Evolutionary conservation across 2,797 vertebrate species (phyloP).

Genomic region (Macroramphosus scolopax): DNA sequence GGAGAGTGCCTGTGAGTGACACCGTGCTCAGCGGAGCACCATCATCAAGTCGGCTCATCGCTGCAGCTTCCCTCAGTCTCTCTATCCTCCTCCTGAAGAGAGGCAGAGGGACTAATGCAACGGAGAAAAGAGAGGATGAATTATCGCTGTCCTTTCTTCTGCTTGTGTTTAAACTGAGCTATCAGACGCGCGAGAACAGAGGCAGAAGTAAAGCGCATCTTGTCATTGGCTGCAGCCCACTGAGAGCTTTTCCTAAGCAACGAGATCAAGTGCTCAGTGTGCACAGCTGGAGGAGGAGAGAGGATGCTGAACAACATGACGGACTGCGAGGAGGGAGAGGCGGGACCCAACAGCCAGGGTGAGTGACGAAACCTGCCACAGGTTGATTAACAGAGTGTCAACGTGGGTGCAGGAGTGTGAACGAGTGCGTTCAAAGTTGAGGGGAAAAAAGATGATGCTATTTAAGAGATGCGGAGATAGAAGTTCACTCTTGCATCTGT

Average conservation of each 20-base stretch:
- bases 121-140: constrained; percentile 30
- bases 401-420: too few relatives aligned
- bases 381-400: constrained; percentile 19
- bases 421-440: too few relatives aligned
- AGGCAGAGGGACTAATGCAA: too few relatives aligned
- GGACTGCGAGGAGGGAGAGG: constrained; percentile 90
- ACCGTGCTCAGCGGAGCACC: constrained; percentile 70
- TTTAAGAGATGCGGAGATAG: background rate
- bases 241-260: constrained; percentile 21
- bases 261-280: constrained; percentile 32
- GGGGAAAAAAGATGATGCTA: too few relatives aligned
- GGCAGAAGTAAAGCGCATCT: constrained; percentile 22
- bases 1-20: constrained; percentile 68
- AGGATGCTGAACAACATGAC: constrained; percentile 93
- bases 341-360: constrained; percentile 89
- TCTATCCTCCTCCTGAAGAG: constrained; percentile 74
- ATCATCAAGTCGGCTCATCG: too few relatives aligned
- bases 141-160: constrained; percentile 23
- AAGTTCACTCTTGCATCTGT: background rate
- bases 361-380: constrained; percentile 72
- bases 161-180: constrained; percentile 29
- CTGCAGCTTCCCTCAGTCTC: constrained; percentile 76
- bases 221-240: constrained; percentile 17
- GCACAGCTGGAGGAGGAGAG: constrained; percentile 55
- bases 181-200: constrained; percentile 26